Conservation (phyloP, 2,797 vertebrate species). For the Falco peregrinus region DNA sequence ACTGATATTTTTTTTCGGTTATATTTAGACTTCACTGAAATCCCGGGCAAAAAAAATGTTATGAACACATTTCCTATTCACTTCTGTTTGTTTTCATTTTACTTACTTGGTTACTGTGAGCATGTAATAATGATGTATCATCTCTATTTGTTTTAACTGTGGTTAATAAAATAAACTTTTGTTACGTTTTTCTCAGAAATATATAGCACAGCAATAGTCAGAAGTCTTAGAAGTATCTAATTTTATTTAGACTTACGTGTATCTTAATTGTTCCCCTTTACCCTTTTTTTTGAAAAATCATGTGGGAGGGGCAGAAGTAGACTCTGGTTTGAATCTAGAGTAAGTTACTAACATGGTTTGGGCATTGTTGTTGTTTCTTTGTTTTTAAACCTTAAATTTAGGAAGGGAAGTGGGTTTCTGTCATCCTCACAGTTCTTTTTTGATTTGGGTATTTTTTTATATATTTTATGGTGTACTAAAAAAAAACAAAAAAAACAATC, state of each 20-base stretch:
- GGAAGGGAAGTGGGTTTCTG: constrained; percentile 26
- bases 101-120: not conserved
- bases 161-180: not conserved
- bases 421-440: not conserved
- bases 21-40: not conserved
- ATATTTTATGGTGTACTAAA: not conserved
- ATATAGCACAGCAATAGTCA: not conserved
- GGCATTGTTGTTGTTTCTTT: not conserved
- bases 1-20: not conserved
- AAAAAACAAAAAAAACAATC: not conserved
- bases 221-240: not conserved
- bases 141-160: not conserved
- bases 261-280: not conserved
- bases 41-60: not conserved
- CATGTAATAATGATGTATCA: not conserved
- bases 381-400: constrained; percentile 12
- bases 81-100: not conserved
- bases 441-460: not conserved
- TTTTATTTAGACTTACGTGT: not conserved
- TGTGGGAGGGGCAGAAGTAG: rapidly evolving
- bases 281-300: not conserved
- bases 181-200: not conserved
- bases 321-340: not conserved
- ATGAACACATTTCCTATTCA: not conserved
- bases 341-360: not conserved